A percentile compares a stretch with the other conserved stretches of the same genome.
Evolutionary conservation across 1,140 invertebrate species (phyloP).

Genomic region (Mya arenaria): DNA sequence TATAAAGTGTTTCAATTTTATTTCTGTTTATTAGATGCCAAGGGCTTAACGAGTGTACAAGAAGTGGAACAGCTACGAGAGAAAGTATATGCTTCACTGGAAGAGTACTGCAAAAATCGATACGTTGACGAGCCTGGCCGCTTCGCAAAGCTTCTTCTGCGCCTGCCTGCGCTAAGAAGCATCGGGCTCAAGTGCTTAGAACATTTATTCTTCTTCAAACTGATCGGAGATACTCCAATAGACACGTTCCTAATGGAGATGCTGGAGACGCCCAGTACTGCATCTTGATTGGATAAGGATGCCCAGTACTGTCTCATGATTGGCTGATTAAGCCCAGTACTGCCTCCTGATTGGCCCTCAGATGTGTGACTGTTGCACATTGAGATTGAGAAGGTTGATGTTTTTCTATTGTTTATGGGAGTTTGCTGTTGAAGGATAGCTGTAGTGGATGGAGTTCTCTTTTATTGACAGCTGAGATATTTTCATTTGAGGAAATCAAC

Average conservation of each 20-base stretch:
- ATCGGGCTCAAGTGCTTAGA: constrained; percentile 97
- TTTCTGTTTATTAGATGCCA: constrained; percentile 87
- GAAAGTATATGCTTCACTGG: constrained; percentile 96
- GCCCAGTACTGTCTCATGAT: too few species aligned
- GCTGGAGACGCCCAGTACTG: constrained; percentile 84
- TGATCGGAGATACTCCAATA: constrained; percentile 85
- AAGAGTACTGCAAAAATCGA: constrained; percentile 94
- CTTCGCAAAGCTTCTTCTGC: constrained; percentile 95
- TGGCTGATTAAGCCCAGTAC: too few species aligned
- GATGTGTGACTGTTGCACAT: too few species aligned
- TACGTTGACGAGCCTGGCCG: constrained; percentile 95
- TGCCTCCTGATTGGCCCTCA: too few species aligned
- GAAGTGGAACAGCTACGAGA: constrained; percentile 95
- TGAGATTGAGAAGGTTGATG: too few species aligned
- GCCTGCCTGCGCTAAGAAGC: constrained; percentile 95
- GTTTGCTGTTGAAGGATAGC: too few species aligned
- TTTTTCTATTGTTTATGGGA: too few species aligned
- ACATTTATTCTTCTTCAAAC: constrained; percentile 96
- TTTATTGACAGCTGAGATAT: too few species aligned
- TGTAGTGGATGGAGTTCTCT: too few species aligned
- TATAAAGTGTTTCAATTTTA: constrained; percentile 5
- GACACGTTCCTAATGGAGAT: constrained; percentile 83
- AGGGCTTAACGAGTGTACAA: constrained; percentile 90
- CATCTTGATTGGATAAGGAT: too few species aligned
- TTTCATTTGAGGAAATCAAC: too few species aligned